Percentiles rank a stretch among this genome's conserved stretches.
These are phyloP conservation scores for Crypturellus undulatus DNA, from an alignment of 2,113 vertebrate species.

Conservation along the genomic window DNA sequence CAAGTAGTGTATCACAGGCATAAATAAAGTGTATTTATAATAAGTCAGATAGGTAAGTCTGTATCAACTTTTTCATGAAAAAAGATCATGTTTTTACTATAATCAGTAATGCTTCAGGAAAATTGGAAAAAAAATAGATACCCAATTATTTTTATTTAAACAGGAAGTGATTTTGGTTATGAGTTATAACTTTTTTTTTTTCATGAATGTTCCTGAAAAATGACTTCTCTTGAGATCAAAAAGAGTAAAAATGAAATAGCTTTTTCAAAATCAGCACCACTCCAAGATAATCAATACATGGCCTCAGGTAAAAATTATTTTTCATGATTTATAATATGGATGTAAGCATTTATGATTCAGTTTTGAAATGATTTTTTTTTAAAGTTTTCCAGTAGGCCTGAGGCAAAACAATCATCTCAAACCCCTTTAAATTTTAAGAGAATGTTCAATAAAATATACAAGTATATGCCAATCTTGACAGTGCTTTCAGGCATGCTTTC, in stretches of 20 bases:
- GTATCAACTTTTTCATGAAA: background rate
- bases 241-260: background rate
- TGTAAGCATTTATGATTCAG: background rate
- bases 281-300: background rate
- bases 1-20: background rate
- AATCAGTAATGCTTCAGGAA: background rate
- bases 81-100: background rate
- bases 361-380: background rate
- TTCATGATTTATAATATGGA: background rate
- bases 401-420: background rate
- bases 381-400: background rate
- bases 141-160: background rate
- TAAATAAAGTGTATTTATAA: background rate
- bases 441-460: background rate
- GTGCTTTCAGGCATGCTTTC: no score
- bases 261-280: background rate
- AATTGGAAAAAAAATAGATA: background rate
- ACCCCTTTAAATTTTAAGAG: background rate
- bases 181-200: background rate
- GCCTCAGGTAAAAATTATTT: background rate
- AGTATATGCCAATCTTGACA: background rate
- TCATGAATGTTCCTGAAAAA: background rate
- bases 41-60: background rate
- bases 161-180: background rate
- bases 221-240: fast-evolving